phyloP scores from a whole-genome alignment of 2,113 vertebrate genomes.

The Plecturocebus donacophilus region DNA sequence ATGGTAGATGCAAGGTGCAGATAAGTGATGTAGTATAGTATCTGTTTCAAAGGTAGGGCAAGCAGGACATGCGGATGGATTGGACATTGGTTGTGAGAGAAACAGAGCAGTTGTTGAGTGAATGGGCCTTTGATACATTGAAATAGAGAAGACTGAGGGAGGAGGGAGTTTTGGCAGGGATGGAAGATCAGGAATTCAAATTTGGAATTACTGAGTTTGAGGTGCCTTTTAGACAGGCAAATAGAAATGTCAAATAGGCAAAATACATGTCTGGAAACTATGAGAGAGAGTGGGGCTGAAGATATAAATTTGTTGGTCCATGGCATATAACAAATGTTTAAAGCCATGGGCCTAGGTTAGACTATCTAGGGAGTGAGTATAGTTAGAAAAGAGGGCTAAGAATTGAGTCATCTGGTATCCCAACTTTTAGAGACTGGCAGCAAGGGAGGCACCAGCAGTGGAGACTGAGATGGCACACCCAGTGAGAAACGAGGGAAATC shows the following conservation, averaged over 20 bases:
- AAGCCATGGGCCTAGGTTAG: neutral
- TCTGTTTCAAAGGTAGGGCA: neutral
- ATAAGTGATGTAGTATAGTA: neutral
- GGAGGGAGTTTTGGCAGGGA: neutral
- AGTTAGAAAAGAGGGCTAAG: neutral
- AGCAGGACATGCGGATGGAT: neutral
- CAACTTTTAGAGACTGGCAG: neutral
- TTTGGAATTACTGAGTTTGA: neutral
- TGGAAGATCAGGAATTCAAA: neutral
- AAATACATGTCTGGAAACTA: neutral
- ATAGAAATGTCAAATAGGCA: neutral
- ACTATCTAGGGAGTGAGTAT: neutral
- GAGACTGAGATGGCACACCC: neutral
- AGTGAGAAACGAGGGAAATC: neutral
- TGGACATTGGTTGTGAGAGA: neutral
- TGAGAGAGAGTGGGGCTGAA: neutral
- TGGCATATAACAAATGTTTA: neutral
- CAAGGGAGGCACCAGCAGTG: neutral
- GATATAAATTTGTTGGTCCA: neutral
- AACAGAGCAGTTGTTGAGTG: neutral
- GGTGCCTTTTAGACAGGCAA: neutral
- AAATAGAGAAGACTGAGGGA: neutral
- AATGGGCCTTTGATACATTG: neutral
- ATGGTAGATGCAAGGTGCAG: too few relatives aligned
- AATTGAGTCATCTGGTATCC: neutral